A percentile compares a stretch with the other conserved stretches of the same genome.
Evolutionary conservation across 1,140 invertebrate species (phyloP).

Genomic region (Apis mellifera): Amel_HAv3.1 CM009932.2:11395501-11396000

Average conservation of each 20-base stretch:
- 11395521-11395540: conserved; percentile 79
- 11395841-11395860: neutral
- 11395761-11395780: too few relatives aligned
- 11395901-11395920: conserved; percentile 30
- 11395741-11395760: neutral
- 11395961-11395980: conserved; percentile 18
- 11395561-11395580: conserved; percentile 81
- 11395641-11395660: conserved; percentile 70
- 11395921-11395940: neutral
- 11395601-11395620: conserved; percentile 66
- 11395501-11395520: conserved; percentile 79
- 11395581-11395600: conserved; percentile 73
- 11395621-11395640: conserved; percentile 76
- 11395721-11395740: neutral
- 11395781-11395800: too few relatives aligned
- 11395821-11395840: too few relatives aligned
- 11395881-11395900: neutral
- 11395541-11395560: conserved; percentile 79
- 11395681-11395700: conserved; percentile 71
- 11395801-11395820: too few relatives aligned
- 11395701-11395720: neutral
- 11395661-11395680: conserved; percentile 72
- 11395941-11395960: neutral
- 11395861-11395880: too few relatives aligned
- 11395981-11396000: conserved; percentile 74